phyloP scores from a whole-genome alignment of 2,888 invertebrate genomes.

The Amiota mariae region DNA sequence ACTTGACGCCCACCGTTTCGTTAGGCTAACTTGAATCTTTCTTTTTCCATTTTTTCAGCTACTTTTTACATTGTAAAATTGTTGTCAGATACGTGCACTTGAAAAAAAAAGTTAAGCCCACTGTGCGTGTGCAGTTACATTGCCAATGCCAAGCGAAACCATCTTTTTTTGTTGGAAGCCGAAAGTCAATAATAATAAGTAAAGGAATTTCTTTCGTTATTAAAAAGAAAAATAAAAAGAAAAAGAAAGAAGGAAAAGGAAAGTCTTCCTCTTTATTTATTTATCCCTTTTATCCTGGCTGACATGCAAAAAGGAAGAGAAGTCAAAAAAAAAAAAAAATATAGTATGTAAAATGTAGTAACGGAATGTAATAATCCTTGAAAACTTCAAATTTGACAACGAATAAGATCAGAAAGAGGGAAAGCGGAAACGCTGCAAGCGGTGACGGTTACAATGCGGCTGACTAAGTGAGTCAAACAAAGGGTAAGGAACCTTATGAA shows the following conservation, averaged over 20 bases:
- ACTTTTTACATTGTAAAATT: neutral
- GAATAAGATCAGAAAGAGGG: neutral
- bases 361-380: slow-evolving; percentile 66
- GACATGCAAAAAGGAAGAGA: neutral
- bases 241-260: slow-evolving; percentile 49
- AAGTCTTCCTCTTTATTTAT: slow-evolving; percentile 23
- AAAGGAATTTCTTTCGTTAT: slow-evolving; percentile 14
- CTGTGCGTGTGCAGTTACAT: slow-evolving; percentile 35
- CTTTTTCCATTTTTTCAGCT: neutral
- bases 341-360: slow-evolving; percentile 62
- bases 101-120: slow-evolving; percentile 45
- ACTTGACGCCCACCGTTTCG: slow-evolving; percentile 22
- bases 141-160: slow-evolving; percentile 36
- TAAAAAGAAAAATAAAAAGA: slow-evolving; percentile 33
- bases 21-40: neutral
- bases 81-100: slow-evolving; percentile 60
- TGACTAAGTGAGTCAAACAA: slow-evolving; percentile 21
- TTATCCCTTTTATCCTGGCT: neutral
- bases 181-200: slow-evolving; percentile 31
- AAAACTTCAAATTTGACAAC: slow-evolving; percentile 62
- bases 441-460: slow-evolving; percentile 43
- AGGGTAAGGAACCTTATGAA: slow-evolving; percentile 22
- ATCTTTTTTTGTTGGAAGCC: slow-evolving; percentile 27
- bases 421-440: slow-evolving; percentile 21
- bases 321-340: slow-evolving; percentile 41